Evolutionary conservation across 2,888 invertebrate genomes (phyloP).

Genomic region (Cryptosula pallasiana): DNA sequence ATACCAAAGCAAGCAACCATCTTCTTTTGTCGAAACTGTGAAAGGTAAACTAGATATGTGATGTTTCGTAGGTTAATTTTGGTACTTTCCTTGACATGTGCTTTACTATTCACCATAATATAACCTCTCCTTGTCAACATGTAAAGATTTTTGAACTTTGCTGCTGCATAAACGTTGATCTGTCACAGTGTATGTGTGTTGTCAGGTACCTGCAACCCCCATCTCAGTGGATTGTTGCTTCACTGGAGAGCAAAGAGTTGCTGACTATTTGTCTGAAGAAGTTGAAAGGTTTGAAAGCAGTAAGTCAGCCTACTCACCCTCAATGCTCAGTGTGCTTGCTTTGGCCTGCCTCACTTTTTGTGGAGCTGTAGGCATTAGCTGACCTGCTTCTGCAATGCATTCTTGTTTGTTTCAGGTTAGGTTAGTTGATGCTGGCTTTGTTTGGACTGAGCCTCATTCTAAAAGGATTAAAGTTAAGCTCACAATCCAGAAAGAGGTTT

Average conservation of each 20-base stretch:
- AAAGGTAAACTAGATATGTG: constrained; percentile 71
- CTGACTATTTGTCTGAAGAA: constrained; percentile 81
- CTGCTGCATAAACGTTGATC: background rate
- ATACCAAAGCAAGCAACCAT: constrained; percentile 83
- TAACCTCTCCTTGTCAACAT: no score
- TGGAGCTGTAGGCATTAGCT: no score
- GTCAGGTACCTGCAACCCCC: constrained; percentile 74
- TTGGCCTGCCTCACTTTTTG: no score
- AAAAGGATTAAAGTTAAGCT: constrained; percentile 85
- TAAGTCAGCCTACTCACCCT: constrained; percentile 28
- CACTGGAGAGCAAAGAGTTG: constrained; percentile 85
- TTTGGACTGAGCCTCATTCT: constrained; percentile 99
- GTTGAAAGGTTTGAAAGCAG: constrained; percentile 74
- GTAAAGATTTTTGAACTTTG: no score
- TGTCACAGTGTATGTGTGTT: constrained; percentile 48
- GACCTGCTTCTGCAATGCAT: no score
- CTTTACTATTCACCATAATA: no score
- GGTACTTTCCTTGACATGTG: no score
- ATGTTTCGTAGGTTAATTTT: no score
- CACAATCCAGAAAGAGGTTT: constrained; percentile 85
- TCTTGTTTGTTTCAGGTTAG: constrained; percentile 63
- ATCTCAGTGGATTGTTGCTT: constrained; percentile 51
- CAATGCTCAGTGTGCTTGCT: background rate
- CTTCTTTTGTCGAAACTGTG: constrained; percentile 87
- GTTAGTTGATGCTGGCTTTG: constrained; percentile 89